Conservation (phyloP, 1,140 invertebrate species). For the Parasteatoda tepidariorum region DNA sequence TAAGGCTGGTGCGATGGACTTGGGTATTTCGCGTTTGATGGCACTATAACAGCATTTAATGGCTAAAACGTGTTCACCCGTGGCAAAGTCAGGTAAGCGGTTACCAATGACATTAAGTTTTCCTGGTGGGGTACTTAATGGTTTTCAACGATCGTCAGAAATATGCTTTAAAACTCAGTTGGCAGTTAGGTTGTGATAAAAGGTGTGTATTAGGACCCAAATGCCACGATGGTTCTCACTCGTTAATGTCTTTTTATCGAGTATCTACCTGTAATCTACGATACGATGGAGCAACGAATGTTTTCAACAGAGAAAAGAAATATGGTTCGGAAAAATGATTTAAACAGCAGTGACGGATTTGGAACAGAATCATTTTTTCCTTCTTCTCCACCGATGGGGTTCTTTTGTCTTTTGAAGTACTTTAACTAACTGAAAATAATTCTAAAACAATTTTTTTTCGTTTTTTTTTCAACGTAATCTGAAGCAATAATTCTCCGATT, state of each 20-base stretch:
- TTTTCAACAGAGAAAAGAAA: background rate
- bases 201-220: conserved; percentile 27
- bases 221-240: conserved; percentile 7
- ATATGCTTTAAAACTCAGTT: conserved; percentile 54
- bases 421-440: too few species aligned
- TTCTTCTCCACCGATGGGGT: too few species aligned
- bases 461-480: too few species aligned
- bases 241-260: conserved; percentile 49
- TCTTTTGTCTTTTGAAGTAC: too few species aligned
- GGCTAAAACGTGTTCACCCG: conserved; percentile 54
- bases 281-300: background rate
- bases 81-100: conserved; percentile 44
- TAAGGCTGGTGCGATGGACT: conserved; percentile 6
- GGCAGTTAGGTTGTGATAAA: conserved; percentile 49
- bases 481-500: too few species aligned
- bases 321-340: background rate
- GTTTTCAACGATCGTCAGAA: conserved; percentile 28
- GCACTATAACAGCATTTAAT: conserved; percentile 47
- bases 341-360: background rate
- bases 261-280: conserved; percentile 51
- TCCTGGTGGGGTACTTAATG: conserved; percentile 44
- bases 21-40: conserved; percentile 20
- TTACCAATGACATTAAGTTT: conserved; percentile 54
- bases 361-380: too few species aligned
- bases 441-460: too few species aligned